Evolutionary conservation across 2,888 invertebrate genomes (phyloP), one percentile per base, ranked within the genome.

Genomic region (Pardosa pseudoannulata): DNA sequence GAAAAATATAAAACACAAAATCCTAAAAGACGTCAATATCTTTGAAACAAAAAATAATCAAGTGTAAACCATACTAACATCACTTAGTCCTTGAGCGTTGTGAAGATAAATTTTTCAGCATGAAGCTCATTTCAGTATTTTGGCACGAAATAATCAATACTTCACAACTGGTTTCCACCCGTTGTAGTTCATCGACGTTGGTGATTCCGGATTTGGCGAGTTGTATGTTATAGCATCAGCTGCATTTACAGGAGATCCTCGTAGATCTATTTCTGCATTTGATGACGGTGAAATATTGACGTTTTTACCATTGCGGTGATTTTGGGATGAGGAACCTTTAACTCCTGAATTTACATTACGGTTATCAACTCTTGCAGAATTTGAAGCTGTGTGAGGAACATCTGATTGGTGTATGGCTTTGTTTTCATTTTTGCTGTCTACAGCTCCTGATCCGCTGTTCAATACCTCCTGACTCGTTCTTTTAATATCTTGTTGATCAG

Each of bases 151-250:
- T 13, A 62, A 23, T 50, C 39, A 78, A 0, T 73, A 9, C 67
- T 56, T 72, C 16, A 85, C 31, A 36, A 85, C 39, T 6, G 83
- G 83, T 73, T 39, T 72, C 83, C 83, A 85, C 3, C 83, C 83
- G 23, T 78, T 85, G 27, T 78, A 78, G n/a, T 50, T 78, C 16
- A 72, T 19, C 0, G 67, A 19, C 9, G 67, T 28, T 39, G 28
- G 56, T 7, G 78, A 41, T 32, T 71, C 19, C 0, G 31, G 16
- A 5, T 71, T 32, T 13, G 23, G 64, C 23, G 67, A 67, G 32
- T 32, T 85, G 80, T 74, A 68, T 13, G 27, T 28, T 19, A 31
- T 36, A 16, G 23, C 74, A 29, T 80, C 80, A 16, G 32, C 56
- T 5, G 73, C 67, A n/a, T 74, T 50, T 5, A 23, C 11, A 6